Evolutionary conservation across 2,113 vertebrate species (phyloP).

Genomic region (Barbus barbus): DNA sequence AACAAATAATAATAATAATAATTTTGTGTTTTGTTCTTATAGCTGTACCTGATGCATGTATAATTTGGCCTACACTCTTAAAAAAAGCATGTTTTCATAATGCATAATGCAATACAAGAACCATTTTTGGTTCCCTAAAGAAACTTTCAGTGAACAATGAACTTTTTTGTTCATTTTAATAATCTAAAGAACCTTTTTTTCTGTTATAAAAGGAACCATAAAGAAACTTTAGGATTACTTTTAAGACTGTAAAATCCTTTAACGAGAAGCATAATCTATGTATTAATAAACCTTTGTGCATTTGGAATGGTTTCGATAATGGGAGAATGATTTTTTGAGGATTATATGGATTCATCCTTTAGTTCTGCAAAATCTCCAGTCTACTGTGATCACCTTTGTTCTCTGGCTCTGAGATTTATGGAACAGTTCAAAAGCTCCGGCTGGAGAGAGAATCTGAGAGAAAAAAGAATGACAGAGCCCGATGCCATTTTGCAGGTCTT

Average conservation of each 20-base stretch:
- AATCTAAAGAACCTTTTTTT: no score
- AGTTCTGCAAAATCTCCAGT: conserved; percentile 18
- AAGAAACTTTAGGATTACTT: no score
- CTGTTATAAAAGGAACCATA: no score
- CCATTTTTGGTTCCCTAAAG: not conserved
- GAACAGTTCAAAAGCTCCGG: not conserved
- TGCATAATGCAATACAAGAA: not conserved
- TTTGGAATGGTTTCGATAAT: conserved; percentile 4
- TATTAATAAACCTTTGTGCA: not conserved
- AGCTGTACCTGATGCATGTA: no score
- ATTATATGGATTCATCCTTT: conserved; percentile 18
- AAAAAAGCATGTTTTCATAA: no score
- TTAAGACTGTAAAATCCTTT: not conserved
- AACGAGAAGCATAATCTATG: not conserved
- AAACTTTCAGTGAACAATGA: not conserved
- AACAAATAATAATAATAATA: no score
- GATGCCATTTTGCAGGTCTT: not conserved
- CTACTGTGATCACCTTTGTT: conserved; percentile 19
- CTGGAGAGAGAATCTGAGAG: not conserved
- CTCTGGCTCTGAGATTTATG: conserved; percentile 23
- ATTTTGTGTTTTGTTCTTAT: no score
- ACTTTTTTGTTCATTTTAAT: not conserved
- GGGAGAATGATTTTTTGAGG: conserved; percentile 4
- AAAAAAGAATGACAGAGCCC: not conserved
- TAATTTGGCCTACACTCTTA: no score